A percentile compares a stretch with the other conserved stretches of the same genome.
These are phyloP conservation scores for Ctenochaetus hawaiiensis DNA, from an alignment of 2,797 vertebrate species.

Conservation along the genomic window DNA sequence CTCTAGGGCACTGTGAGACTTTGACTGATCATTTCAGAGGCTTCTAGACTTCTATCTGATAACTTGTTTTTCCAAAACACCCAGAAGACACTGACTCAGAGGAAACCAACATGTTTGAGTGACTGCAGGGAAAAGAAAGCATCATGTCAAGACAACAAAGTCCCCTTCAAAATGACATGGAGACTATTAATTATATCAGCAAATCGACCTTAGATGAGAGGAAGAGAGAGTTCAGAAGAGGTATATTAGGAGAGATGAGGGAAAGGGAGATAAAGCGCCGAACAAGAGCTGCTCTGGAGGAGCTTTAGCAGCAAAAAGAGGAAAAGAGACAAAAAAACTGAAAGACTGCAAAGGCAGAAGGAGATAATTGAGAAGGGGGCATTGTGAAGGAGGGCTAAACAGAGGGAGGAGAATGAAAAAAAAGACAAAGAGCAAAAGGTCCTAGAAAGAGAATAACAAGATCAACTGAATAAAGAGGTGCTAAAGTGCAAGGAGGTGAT, in stretches of 20 bases:
- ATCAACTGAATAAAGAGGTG: too few relatives aligned
- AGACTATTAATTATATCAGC: not conserved
- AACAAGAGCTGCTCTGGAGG: not conserved
- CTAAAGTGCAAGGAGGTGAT: not conserved
- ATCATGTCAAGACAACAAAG: not conserved
- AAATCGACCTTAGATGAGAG: not conserved
- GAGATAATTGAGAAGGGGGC: not conserved
- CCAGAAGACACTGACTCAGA: not conserved
- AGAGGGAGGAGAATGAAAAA: too few relatives aligned
- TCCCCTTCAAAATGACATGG: not conserved
- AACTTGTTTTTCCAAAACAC: too few relatives aligned
- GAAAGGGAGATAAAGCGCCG: not conserved
- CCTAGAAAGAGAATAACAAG: not conserved
- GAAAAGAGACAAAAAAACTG: not conserved
- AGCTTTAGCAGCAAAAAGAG: not conserved
- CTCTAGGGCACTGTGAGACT: too few relatives aligned
- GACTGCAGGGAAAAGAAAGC: not conserved
- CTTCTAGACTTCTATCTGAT: too few relatives aligned
- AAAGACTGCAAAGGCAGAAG: not conserved
- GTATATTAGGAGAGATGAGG: not conserved
- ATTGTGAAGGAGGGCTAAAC: not conserved
- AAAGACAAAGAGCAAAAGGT: not conserved
- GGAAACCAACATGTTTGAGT: not conserved
- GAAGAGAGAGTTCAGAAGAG: not conserved
- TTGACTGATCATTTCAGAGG: too few relatives aligned